Base-by-base conservation (phyloP, 1,140 invertebrate genomes). In the Pristionchus pacificus region DNA sequence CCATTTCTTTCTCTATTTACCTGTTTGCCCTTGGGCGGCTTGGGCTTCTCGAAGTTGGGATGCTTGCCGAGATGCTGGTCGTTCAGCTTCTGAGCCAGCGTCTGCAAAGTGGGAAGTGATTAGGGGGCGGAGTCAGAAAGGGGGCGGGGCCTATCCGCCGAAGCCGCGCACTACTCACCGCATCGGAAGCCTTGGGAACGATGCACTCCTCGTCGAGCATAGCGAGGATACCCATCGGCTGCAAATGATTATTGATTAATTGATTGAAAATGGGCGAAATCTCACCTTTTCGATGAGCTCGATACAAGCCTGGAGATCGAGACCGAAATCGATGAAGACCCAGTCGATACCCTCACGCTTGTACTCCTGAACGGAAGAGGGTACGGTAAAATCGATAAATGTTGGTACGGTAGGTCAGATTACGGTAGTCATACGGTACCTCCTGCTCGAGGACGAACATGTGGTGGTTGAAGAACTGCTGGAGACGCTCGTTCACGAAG, bases 151-250 rank as follows among this genome's bases (percentile, higher is more conserved):
- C n/a, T n/a, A n/a, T n/a, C n/a, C n/a, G n/a, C n/a, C n/a, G n/a
- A n/a, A n/a, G n/a, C n/a, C n/a, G n/a, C n/a, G n/a, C n/a, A n/a
- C n/a, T n/a, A n/a, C n/a, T n/a, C n/a, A n/a, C n/a, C n/a, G 91
- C 91, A 86, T 98, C 96, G 78, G 93, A 93, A 13, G 96, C 96
- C 89, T 98, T 98, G 82, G 96, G 96, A 90, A 98, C 98, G 93
- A 98, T 98, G 92, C 93, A 97, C 88, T 98, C 95, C 91, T 98
- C 96, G 88, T 98, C 96, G 88, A 98, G 91, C 87, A 98, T 98
- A 86, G 96, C 97, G 85, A 98, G 89, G 89, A 98, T 96, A 90
- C 95, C 95, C 93, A 98, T 95, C 85, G 95, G 95, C 93, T 97
- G 87, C 68, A 80, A 30, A 15, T 31, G 0, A 33, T 29, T 63